Conservation (phyloP, 2,113 vertebrate species). For the Terrapene triunguis region DNA sequence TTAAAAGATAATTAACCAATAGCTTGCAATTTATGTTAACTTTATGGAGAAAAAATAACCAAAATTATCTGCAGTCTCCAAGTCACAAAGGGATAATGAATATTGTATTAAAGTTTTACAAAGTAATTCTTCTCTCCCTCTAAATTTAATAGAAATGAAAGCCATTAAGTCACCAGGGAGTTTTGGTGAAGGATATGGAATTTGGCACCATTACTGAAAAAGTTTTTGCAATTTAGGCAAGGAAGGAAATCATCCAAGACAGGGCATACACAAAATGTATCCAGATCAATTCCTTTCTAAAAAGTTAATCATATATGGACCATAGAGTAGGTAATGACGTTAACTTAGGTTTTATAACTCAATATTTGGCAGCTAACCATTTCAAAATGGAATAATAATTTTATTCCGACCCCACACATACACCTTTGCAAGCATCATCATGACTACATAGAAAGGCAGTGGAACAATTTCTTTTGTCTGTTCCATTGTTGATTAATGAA, state of each 20-base stretch:
- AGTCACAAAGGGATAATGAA: neutral
- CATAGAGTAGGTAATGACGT: neutral
- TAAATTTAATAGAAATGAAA: neutral
- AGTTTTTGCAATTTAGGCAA: neutral
- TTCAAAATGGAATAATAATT: neutral
- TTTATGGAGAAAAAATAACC: neutral
- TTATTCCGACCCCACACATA: neutral
- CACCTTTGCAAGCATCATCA: neutral
- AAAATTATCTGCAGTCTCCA: neutral
- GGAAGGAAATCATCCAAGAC: neutral
- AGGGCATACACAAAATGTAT: neutral
- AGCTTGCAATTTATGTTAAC: neutral
- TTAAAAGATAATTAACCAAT: constrained; percentile 3
- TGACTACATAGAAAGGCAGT: neutral
- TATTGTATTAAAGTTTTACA: neutral
- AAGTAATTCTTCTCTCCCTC: neutral
- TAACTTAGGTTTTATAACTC: neutral
- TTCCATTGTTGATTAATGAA: constrained; percentile 20
- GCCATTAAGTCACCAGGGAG: neutral
- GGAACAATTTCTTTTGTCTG: neutral
- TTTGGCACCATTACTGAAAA: neutral
- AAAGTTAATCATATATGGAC: neutral
- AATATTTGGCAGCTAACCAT: neutral
- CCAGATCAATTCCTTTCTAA: neutral
- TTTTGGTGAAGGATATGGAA: neutral